phyloP scores from a whole-genome alignment of 2,888 invertebrate genomes.

The Drosophila limbata region DNA sequence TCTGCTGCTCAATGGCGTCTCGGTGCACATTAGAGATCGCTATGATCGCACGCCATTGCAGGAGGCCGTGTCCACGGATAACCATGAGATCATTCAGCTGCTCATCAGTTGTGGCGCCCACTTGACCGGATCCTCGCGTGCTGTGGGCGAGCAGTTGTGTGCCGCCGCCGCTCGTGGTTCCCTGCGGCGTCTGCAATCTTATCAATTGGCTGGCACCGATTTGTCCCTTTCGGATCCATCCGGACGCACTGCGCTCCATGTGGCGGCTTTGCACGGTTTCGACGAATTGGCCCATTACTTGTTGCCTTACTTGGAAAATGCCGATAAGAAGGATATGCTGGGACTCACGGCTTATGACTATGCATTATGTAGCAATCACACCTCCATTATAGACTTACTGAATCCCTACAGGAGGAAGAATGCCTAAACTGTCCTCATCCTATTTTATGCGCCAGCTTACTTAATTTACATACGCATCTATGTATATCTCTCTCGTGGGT shows the following conservation, averaged over 20 bases:
- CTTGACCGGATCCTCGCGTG: constrained; percentile 87
- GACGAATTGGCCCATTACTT: constrained; percentile 86
- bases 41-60: constrained; percentile 90
- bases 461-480: constrained; percentile 2
- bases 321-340: constrained; percentile 86
- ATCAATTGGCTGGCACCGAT: constrained; percentile 89
- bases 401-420: not conserved
- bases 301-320: constrained; percentile 85
- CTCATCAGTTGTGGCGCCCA: constrained; percentile 92
- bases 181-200: constrained; percentile 87
- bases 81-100: constrained; percentile 88
- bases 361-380: constrained; percentile 82
- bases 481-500: constrained; percentile 1
- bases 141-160: constrained; percentile 89
- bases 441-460: constrained; percentile 1
- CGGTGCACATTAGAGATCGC: constrained; percentile 92
- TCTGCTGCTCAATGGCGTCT: constrained; percentile 92
- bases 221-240: constrained; percentile 88
- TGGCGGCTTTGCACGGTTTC: constrained; percentile 88
- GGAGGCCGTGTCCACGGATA: constrained; percentile 89
- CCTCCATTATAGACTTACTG: constrained; percentile 27
- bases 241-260: constrained; percentile 89
- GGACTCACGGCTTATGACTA: constrained; percentile 87
- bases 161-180: constrained; percentile 88
- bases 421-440: constrained; percentile 3